Evolutionary conservation across 2,888 invertebrate species (phyloP).

Genomic region (Cremastobaeus sp.): DNA sequence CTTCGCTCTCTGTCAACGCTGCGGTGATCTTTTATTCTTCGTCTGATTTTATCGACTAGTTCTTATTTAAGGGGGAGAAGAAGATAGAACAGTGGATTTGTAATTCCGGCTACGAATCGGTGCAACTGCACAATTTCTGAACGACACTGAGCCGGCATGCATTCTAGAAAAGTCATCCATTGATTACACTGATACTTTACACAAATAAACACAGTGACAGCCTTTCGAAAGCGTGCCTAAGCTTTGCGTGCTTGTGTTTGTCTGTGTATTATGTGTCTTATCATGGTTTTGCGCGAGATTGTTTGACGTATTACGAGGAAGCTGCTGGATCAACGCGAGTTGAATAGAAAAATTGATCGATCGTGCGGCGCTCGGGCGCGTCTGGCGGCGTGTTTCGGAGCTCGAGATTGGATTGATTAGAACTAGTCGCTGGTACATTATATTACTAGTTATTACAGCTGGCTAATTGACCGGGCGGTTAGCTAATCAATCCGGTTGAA

Average conservation of each 20-base stretch:
- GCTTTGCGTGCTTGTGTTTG: slow-evolving; percentile 61
- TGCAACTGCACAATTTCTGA: slow-evolving; percentile 38
- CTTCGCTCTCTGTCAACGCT: too few relatives aligned
- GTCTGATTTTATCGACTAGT: too few relatives aligned
- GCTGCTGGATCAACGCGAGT: slow-evolving; percentile 6
- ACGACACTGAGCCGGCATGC: slow-evolving; percentile 55
- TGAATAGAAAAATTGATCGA: too few relatives aligned
- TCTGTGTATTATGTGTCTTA: slow-evolving; percentile 36
- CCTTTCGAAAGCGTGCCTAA: slow-evolving; percentile 61
- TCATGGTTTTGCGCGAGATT: slow-evolving; percentile 8
- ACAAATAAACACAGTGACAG: slow-evolving; percentile 56
- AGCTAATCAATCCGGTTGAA: neutral
- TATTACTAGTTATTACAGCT: too few relatives aligned
- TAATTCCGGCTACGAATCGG: slow-evolving; percentile 34
- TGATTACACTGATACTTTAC: slow-evolving; percentile 41
- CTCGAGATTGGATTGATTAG: too few relatives aligned
- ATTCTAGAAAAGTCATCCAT: slow-evolving; percentile 51
- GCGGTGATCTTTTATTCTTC: too few relatives aligned
- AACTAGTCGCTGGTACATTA: too few relatives aligned
- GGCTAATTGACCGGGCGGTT: too few relatives aligned
- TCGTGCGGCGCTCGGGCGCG: too few relatives aligned
- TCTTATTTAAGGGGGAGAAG: slow-evolving; percentile 1
- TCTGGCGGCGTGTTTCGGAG: too few relatives aligned
- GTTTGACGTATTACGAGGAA: slow-evolving; percentile 2
- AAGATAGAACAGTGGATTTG: slow-evolving; percentile 10